A percentile compares a stretch with the other conserved stretches of the same genome.
phyloP scores from a whole-genome alignment of 2,888 invertebrate species.

The Gymnocheta viridis region DNA sequence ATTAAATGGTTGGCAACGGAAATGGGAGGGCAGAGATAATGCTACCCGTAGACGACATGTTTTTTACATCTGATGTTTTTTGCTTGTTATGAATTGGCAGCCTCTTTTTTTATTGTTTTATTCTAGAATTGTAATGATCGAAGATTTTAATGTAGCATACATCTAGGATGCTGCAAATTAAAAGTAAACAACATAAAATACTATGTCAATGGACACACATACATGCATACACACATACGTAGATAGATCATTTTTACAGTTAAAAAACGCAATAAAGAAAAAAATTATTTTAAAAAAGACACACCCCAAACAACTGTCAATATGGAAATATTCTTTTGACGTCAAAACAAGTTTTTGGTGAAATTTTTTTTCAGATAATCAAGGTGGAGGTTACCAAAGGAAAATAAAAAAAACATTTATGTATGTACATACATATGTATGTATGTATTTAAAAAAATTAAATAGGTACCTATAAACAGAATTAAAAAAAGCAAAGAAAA shows the following conservation, averaged over 20 bases:
- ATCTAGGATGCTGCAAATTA: slow-evolving; percentile 27
- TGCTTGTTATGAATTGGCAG: slow-evolving; percentile 19
- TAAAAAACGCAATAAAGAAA: too few species aligned
- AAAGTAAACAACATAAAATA: neutral
- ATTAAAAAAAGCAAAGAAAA: neutral
- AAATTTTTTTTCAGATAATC: slow-evolving; percentile 1
- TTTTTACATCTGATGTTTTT: too few species aligned
- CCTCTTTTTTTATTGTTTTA: neutral
- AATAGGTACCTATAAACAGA: neutral
- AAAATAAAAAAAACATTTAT: too few species aligned
- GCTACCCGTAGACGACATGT: too few species aligned
- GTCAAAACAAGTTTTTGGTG: slow-evolving; percentile 19
- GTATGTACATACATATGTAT: neutral
- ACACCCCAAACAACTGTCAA: slow-evolving; percentile 35
- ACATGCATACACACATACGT: neutral
- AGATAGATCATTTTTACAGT: neutral
- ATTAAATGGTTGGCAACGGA: too few species aligned
- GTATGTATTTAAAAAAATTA: neutral
- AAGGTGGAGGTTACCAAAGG: slow-evolving; percentile 52
- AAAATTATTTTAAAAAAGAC: slow-evolving; percentile 20
- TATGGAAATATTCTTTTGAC: slow-evolving; percentile 41
- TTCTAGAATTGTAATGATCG: neutral
- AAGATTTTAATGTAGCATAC: slow-evolving; percentile 38
- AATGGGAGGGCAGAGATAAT: too few species aligned
- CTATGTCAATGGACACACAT: neutral